A percentile compares a stretch with the other conserved stretches of the same genome.
Evolutionary conservation across 2,797 vertebrate species (phyloP).

Genomic region (Etheostoma nigrum): DNA sequence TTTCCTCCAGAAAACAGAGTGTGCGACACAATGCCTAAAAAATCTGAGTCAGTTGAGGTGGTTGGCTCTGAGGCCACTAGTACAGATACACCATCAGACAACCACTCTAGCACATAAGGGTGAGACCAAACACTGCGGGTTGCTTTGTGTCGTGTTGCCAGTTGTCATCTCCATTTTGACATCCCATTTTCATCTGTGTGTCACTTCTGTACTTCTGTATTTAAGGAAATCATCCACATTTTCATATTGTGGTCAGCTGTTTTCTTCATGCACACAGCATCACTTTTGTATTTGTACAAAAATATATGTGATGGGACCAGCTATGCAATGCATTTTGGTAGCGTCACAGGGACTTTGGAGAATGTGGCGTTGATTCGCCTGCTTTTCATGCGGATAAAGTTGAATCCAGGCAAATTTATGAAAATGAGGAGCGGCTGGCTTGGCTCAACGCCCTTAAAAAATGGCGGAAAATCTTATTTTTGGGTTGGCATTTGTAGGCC

Average conservation of each 20-base stretch:
- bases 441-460: no score
- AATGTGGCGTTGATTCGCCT: no score
- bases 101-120: constrained; percentile 80
- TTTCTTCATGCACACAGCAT: constrained; percentile 9
- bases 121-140: constrained; percentile 68
- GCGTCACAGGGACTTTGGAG: no score
- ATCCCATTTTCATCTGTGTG: constrained; percentile 49
- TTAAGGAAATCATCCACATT: constrained; percentile 36
- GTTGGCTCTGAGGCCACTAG: constrained; percentile 75
- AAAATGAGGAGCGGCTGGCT: no score
- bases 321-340: no score
- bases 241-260: constrained; percentile 26
- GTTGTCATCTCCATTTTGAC: constrained; percentile 56
- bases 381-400: no score
- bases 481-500: no score
- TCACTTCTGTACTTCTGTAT: constrained; percentile 3
- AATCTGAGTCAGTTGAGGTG: constrained; percentile 81
- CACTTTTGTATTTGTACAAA: background rate
- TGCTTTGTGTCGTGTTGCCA: constrained; percentile 62
- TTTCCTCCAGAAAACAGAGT: constrained; percentile 82
- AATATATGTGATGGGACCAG: background rate
- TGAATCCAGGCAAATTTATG: no score
- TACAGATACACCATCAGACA: constrained; percentile 78
- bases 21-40: constrained; percentile 77
- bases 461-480: no score